Evolutionary conservation across 2,888 invertebrate genomes (phyloP).

Genomic region (Rotaria macrura): DNA sequence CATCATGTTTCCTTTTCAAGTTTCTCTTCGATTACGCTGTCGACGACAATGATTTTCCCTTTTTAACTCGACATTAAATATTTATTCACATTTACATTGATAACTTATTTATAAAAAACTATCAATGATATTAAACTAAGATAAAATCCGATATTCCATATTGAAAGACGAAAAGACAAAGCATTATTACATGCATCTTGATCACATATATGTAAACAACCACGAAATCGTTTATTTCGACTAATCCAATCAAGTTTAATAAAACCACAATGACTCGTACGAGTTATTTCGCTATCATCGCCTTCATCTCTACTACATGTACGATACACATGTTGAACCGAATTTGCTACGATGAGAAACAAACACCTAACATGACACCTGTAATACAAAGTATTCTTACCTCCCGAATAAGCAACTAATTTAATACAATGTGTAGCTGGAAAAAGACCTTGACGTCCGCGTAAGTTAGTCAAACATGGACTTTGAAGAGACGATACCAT

Average conservation of each 20-base stretch:
- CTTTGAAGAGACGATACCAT: background rate
- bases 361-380: background rate
- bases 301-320: background rate
- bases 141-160: background rate
- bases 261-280: background rate
- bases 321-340: background rate
- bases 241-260: background rate
- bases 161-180: background rate
- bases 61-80: no score
- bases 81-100: no score
- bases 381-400: background rate
- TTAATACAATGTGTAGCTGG: background rate
- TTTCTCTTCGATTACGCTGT: no score
- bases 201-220: background rate
- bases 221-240: background rate
- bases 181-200: background rate
- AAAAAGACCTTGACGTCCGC: background rate
- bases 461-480: background rate
- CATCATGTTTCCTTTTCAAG: no score
- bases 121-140: no score
- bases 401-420: background rate
- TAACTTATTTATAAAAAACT: no score
- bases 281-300: background rate
- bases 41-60: no score
- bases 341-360: background rate